These are phyloP conservation scores for Lottia scabra DNA, from an alignment of 2,888 invertebrate species.

Conservation along the genomic window DNA sequence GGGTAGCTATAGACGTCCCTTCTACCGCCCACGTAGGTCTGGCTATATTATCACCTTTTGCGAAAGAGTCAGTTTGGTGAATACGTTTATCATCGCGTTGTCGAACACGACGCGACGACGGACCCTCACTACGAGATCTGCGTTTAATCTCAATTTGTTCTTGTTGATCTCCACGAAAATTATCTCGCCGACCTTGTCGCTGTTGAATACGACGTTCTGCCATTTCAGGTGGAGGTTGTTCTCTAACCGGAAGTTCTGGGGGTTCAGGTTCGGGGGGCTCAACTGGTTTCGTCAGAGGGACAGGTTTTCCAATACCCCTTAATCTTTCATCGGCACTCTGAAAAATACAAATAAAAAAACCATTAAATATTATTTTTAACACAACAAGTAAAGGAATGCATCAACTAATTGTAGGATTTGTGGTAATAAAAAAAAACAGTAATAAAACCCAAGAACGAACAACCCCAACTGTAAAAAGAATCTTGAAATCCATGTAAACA, in stretches of 20 bases:
- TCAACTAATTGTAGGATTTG: no score
- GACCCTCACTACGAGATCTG: slow-evolving; percentile 57
- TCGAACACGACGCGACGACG: slow-evolving; percentile 39
- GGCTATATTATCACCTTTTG: slow-evolving; percentile 14
- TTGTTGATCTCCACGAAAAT: slow-evolving; percentile 20
- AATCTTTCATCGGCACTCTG: slow-evolving; percentile 63
- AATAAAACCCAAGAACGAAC: no score
- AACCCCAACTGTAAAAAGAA: no score
- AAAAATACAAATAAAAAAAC: slow-evolving; percentile 21
- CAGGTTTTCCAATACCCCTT: slow-evolving; percentile 45
- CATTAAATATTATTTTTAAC: no score
- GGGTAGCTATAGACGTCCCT: slow-evolving; percentile 18
- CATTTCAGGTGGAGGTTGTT: slow-evolving; percentile 32
- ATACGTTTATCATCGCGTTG: slow-evolving; percentile 42
- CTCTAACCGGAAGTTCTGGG: slow-evolving; percentile 9
- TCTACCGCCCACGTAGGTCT: slow-evolving; percentile 31
- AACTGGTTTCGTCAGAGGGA: slow-evolving; percentile 25
- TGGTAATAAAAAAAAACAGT: no score
- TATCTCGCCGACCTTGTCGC: slow-evolving; percentile 31
- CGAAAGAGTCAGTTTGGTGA: slow-evolving; percentile 26
- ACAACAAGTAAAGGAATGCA: no score
- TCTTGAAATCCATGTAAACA: no score
- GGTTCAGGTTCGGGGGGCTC: slow-evolving; percentile 12
- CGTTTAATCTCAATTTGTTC: slow-evolving; percentile 41
- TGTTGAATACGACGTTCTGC: slow-evolving; percentile 52